These are phyloP conservation scores for Agonum fuliginosum DNA, from an alignment of 2,888 invertebrate genomes.

Conservation along the genomic window DNA sequence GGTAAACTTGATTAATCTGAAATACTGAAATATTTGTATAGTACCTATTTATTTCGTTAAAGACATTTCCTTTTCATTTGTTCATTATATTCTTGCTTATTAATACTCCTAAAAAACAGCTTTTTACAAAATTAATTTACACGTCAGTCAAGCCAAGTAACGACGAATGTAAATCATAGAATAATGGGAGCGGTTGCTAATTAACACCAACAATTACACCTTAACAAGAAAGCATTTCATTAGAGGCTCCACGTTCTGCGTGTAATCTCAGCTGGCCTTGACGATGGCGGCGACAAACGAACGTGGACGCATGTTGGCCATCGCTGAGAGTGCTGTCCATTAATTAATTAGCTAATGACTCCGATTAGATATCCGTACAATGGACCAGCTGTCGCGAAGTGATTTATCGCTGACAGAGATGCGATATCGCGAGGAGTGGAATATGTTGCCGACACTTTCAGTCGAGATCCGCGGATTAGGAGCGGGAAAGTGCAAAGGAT, in stretches of 20 bases:
- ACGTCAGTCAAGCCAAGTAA: neutral
- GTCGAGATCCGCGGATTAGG: neutral
- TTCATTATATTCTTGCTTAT: too few relatives aligned
- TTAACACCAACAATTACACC: slow-evolving; percentile 27
- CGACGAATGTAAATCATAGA: slow-evolving; percentile 14
- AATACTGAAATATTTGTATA: too few relatives aligned
- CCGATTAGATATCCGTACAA: slow-evolving; percentile 46
- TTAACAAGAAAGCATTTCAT: slow-evolving; percentile 36
- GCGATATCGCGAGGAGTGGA: neutral
- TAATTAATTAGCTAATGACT: slow-evolving; percentile 52
- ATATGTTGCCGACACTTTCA: neutral
- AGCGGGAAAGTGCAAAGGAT: neutral
- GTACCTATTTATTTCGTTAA: too few relatives aligned
- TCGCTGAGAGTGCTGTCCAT: slow-evolving; percentile 14
- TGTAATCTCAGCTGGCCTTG: slow-evolving; percentile 30
- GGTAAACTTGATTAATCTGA: too few relatives aligned
- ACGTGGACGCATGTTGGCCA: slow-evolving; percentile 17
- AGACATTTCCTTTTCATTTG: too few relatives aligned
- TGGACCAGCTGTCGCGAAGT: slow-evolving; percentile 5
- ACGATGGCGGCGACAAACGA: slow-evolving; percentile 4
- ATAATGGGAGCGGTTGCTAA: slow-evolving; percentile 29
- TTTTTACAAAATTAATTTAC: slow-evolving; percentile 34
- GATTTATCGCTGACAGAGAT: slow-evolving; percentile 31
- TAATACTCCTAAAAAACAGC: too few relatives aligned
- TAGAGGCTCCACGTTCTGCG: neutral